Base-by-base conservation (phyloP, 2,888 invertebrate genomes). In the Aphodius sticticus region DNA sequence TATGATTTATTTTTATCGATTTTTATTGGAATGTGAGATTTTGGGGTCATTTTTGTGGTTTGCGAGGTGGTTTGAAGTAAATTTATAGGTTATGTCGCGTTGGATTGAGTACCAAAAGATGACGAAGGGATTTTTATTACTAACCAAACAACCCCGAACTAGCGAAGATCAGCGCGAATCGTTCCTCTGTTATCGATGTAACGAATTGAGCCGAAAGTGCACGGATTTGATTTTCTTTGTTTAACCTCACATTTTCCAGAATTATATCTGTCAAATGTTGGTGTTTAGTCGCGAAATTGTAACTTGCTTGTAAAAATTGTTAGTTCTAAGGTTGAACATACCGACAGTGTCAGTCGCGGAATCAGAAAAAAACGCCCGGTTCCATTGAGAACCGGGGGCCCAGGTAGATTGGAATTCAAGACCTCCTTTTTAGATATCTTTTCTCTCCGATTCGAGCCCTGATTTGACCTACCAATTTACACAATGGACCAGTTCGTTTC, bases 1-100 rank as follows among this genome's bases (percentile, higher is more conserved):
- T 87, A n/a, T 69, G 26, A 26, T 26, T 26, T 70, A 38, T 75
- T 69, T 77, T 71, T 71, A 14, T 26, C 35, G 35, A 71, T 35
- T n/a, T n/a, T 35, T 71, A 26, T 26, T 71, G 12, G 16, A 35
- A 16, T 71, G 26, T 16, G 71, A 2, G 26, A 4, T 70, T 70
- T 70, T n/a, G n/a, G n/a, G 15, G 6, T n/a, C 15, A 5, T 70
- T 70, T 6, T 70, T 70, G 7, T 26, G 26, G 26, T 26, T 70
- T 70, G 14, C 2, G 53, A 53, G 26, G 7, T 53, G 53, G 53
- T 9, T 9, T 53, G 7, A 5, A 53, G 53, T 9, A 12, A 53
- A 2, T 53, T 53, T 53, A 53, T 53, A 53, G 53, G 53, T 53
- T 53, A 53, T 53, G 53, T 53, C 53, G 12, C 53, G 53, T 7